Conservation (phyloP, 2,888 invertebrate genomes). For the Branchipolynoe longqiensis region DNA sequence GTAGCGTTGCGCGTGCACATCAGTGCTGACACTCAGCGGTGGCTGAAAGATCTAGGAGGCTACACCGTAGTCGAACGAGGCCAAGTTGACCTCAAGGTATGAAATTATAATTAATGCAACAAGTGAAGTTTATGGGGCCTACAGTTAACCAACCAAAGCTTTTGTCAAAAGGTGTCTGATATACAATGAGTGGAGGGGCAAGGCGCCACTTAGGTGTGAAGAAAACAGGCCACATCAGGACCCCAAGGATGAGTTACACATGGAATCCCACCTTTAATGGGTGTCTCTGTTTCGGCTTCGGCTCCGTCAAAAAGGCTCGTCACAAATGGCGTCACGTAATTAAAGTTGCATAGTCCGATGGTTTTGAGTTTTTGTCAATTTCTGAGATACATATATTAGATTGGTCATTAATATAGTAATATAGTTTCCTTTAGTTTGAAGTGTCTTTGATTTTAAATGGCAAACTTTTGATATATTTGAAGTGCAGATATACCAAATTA, state of each 20-base stretch:
- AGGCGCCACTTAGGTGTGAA: too few relatives aligned
- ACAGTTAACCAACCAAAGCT: too few relatives aligned
- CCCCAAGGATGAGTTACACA: too few relatives aligned
- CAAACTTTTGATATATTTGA: too few relatives aligned
- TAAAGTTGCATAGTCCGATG: not conserved
- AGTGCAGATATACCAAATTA: too few relatives aligned
- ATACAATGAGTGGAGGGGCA: too few relatives aligned
- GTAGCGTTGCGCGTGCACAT: conserved; percentile 17
- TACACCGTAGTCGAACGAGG: conserved; percentile 29
- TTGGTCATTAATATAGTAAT: not conserved
- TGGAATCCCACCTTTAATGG: too few relatives aligned
- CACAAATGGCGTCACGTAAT: not conserved
- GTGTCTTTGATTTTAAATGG: too few relatives aligned
- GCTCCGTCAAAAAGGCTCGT: not conserved
- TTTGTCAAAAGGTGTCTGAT: too few relatives aligned
- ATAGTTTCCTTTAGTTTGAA: not conserved
- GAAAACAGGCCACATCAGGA: too few relatives aligned
- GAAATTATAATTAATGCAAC: not conserved
- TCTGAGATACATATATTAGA: too few relatives aligned
- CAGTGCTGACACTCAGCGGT: not conserved
- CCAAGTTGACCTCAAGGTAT: conserved; percentile 36
- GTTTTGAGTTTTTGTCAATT: not conserved
- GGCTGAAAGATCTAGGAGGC: conserved; percentile 10
- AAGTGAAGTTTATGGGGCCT: too few relatives aligned
- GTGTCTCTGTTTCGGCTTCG: not conserved